These are phyloP conservation scores for Syrista parreyssii DNA, from an alignment of 2,888 invertebrate species.

Conservation along the genomic window DNA sequence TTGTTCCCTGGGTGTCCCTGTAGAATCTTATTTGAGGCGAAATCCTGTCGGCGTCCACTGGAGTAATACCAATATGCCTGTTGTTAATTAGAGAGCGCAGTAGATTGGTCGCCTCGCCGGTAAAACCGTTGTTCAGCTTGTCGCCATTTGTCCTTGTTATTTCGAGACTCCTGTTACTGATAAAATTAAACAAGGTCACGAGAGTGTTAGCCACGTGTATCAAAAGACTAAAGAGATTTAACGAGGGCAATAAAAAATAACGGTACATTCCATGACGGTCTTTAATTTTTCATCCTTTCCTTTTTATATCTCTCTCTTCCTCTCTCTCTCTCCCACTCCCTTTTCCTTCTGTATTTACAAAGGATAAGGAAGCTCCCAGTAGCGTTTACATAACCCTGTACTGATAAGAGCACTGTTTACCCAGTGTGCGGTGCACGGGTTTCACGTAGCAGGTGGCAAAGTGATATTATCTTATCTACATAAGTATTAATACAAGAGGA, in stretches of 20 bases:
- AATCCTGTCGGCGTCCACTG: conserved; percentile 51
- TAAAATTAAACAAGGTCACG: conserved; percentile 1
- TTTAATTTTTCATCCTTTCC: neutral
- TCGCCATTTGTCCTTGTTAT: conserved; percentile 63
- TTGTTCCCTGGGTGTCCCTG: conserved; percentile 69
- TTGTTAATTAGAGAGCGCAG: conserved; percentile 82
- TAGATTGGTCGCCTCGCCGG: conserved; percentile 80
- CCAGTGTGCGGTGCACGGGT: conserved; percentile 4
- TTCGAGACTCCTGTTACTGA: conserved; percentile 61
- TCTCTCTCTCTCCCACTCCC: neutral
- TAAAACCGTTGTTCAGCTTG: conserved; percentile 58
- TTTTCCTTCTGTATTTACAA: neutral
- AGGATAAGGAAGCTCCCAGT: neutral
- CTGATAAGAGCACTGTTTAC: conserved; percentile 1
- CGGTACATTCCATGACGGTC: neutral
- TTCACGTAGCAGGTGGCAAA: conserved; percentile 12
- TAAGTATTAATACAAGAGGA: neutral
- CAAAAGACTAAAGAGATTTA: neutral
- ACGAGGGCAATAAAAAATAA: neutral
- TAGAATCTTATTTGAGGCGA: conserved; percentile 72
- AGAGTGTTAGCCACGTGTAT: neutral
- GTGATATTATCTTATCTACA: conserved; percentile 30
- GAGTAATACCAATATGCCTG: conserved; percentile 78
- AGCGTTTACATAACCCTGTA: neutral
- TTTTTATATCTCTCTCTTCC: neutral